Evolutionary conservation across 1,140 invertebrate species (phyloP).

Genomic region (Macrostomum lignano): DNA sequence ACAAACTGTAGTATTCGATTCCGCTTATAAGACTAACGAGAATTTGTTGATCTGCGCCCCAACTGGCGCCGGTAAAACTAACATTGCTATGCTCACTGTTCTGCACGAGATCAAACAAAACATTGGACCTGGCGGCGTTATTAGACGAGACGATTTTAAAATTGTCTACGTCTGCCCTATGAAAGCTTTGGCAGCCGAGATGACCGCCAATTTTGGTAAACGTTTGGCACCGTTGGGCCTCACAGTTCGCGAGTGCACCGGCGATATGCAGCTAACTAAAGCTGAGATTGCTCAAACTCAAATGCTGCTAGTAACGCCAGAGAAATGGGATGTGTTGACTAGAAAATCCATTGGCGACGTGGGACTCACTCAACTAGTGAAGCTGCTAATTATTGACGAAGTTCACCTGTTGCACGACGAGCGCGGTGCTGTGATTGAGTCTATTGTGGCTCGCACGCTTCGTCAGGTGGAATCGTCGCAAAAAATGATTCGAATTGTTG

Average conservation of each 20-base stretch:
- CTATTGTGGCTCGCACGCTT: constrained; percentile 70
- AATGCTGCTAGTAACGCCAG: constrained; percentile 89
- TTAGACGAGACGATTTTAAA: constrained; percentile 73
- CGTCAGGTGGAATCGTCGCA: constrained; percentile 67
- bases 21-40: constrained; percentile 80
- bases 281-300: constrained; percentile 68
- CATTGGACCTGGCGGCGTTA: constrained; percentile 34
- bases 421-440: constrained; percentile 82
- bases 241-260: constrained; percentile 63
- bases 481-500: constrained; percentile 86
- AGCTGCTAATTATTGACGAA: constrained; percentile 86
- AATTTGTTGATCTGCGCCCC: constrained; percentile 44
- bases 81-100: constrained; percentile 73
- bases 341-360: constrained; percentile 70
- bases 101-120: constrained; percentile 61
- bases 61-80: constrained; percentile 47
- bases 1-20: constrained; percentile 72
- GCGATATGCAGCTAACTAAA: constrained; percentile 88
- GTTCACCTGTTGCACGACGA: constrained; percentile 88
- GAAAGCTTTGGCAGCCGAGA: constrained; percentile 92
- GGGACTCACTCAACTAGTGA: constrained; percentile 57
- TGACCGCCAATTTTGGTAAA: constrained; percentile 70
- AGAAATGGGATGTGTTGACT: constrained; percentile 98
- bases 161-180: constrained; percentile 96
- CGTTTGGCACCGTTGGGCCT: constrained; percentile 47